Evolutionary conservation across 2,113 vertebrate species (phyloP).

Genomic region (Cricetomys ansorgei): DNA sequence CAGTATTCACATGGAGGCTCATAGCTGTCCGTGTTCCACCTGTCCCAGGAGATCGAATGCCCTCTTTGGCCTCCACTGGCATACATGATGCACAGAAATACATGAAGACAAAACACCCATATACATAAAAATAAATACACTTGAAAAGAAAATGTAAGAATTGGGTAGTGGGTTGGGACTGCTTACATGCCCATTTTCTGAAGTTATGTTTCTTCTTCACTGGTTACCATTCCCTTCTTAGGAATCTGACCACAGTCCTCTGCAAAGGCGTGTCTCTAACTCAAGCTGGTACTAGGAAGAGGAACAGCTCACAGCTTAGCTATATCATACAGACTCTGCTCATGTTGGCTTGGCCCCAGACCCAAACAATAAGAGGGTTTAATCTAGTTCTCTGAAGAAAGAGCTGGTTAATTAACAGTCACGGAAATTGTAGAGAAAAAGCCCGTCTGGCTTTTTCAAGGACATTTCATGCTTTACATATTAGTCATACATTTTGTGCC

Average conservation of each 20-base stretch:
- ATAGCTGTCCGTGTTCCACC: background rate
- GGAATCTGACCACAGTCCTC: background rate
- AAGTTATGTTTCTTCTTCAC: slow-evolving; percentile 8
- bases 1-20: background rate
- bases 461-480: background rate
- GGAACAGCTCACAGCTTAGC: background rate
- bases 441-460: background rate
- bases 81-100: no score
- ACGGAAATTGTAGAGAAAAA: slow-evolving; percentile 10
- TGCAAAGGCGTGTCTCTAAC: background rate
- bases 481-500: background rate
- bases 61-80: background rate
- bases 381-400: slow-evolving; percentile 13
- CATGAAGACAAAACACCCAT: background rate
- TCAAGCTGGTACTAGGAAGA: background rate
- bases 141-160: background rate
- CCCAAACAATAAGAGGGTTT: background rate
- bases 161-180: background rate
- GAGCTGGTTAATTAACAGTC: background rate
- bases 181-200: background rate
- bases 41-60: background rate
- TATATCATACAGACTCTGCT: background rate
- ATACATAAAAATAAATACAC: background rate
- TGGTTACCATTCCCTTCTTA: background rate
- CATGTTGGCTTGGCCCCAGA: background rate